Evolutionary conservation across 92 coral and sea anemone species (phyloP), one percentile per base, ranked within the genome.

Genomic region (Anthopleura xanthogrammica): DNA sequence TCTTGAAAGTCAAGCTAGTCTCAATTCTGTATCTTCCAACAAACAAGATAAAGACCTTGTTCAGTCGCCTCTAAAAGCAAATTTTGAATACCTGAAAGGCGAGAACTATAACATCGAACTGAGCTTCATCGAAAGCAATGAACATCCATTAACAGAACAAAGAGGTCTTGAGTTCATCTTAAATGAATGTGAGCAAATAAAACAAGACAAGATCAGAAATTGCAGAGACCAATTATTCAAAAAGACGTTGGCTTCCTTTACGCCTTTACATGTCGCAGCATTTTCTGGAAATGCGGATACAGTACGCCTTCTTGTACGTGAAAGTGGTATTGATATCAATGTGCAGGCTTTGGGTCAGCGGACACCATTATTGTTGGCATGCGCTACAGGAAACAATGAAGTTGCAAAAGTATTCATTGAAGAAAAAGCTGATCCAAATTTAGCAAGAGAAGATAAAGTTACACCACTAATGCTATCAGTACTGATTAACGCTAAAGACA

Each of bases 331-430:
- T 80, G 92, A 85, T 36, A 83, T 89, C 41, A 83, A 90, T 16
- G 77, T n/a, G 5, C 5, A 42, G 43, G 88, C 97, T 41, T 62
- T 55, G 1, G 92, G 91, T 50, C 90, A 81, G 91, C 91, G 85
- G 62, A 88, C 97, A 36, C 97, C 94, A 52, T 89, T 93, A 6
- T 64, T 86, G 29, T 62, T 90, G 85, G 97, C 97, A 86, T 93
- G 97, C 90, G 91, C 97, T 13, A 87, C 94, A 14, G 91, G 88
- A 13, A 89, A 87, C 36, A 71, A 40, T 11, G 91, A 86, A 5
- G 83, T 79, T 41, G 85, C 86, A 42, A 88, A 85, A 52, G 78
- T 83, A 24, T 82, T 93, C 65, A 88, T 91, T 46, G 52, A 79
- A 41, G 92, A 86, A 41, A 90, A 90, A 3, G 94, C 94, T 16